Evolutionary conservation across 2,888 invertebrate genomes (phyloP), one percentile per base, ranked within the genome.

Genomic region (Dryadula phaetusa): DNA sequence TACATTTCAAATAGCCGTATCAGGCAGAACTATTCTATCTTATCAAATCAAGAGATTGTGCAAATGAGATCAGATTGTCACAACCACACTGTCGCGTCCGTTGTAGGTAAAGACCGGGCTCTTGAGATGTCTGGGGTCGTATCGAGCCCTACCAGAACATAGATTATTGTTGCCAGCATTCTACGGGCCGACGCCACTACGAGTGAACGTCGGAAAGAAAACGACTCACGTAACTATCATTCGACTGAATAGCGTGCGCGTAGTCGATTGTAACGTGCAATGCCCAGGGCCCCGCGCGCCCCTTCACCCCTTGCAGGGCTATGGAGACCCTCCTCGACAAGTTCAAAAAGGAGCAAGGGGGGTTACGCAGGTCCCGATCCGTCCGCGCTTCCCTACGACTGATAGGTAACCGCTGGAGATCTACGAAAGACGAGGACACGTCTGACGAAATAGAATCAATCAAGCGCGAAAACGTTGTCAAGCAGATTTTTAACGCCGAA

Each of bases 331-430:
- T 93, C 85, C 84, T 92, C 84, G 93, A 93, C 76, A 90, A 85
- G 82, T 87, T 93, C 85, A 89, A 89, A 84, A 86, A 86, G 82
- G 92, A 92, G 83, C 90, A 90, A 81, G 89, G 88, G 80, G 91
- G 88, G 70, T 79, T 91, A 76, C 94, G 95, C 74, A 94, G 96
- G 74, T 94, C 95, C 74, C 93, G 95, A 83, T 95, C 95, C 73
- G 95, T 96, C 81, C 93, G 96, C 77, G 94, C 95, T 75, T 95
- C 95, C 74, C 87, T 96, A 75, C 94, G 95, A 74, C 85, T 95
- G 82, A 94, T 96, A 69, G 94, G 95, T 70, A 93, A 93, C 77
- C 94, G 94, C 82, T 94, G 94, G 89, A 93, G 94, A 76, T 85
- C 90, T 54, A 82, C 79, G 64, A 91, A 90, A 71, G 92, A 90